Conservation (phyloP, 1,140 invertebrate genomes). For the Drosophila subpulchrella region DNA sequence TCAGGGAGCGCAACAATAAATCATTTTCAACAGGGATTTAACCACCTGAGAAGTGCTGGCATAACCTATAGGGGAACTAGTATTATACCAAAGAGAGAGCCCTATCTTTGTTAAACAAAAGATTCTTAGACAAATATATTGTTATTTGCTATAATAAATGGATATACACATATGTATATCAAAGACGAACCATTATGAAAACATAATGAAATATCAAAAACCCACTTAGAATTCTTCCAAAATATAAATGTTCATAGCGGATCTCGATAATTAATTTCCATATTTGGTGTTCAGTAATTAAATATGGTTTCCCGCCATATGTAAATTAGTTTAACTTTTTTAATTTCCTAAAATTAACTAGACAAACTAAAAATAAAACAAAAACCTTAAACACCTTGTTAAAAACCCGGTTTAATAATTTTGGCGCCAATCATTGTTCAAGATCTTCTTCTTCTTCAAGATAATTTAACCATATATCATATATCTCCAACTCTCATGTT, state of each 20-base stretch:
- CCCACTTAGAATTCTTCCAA: neutral
- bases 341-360: neutral
- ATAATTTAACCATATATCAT: neutral
- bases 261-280: neutral
- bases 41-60: slow-evolving; percentile 2
- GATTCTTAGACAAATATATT: neutral
- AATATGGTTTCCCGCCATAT: neutral
- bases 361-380: neutral
- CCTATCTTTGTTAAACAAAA: neutral
- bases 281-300: neutral
- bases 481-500: slow-evolving; percentile 1
- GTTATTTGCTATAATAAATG: neutral
- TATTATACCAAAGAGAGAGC: neutral
- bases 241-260: slow-evolving; percentile 4
- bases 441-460: neutral
- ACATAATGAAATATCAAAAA: neutral
- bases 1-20: slow-evolving; percentile 20
- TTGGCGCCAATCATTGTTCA: neutral
- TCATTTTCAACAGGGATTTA: slow-evolving; percentile 1
- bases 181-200: neutral
- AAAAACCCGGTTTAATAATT: neutral
- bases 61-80: neutral
- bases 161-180: neutral
- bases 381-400: neutral
- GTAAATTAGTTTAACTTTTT: neutral